Base-by-base conservation (phyloP, 2,888 invertebrate genomes). In the Prosopocoilus inquinatus region DNA sequence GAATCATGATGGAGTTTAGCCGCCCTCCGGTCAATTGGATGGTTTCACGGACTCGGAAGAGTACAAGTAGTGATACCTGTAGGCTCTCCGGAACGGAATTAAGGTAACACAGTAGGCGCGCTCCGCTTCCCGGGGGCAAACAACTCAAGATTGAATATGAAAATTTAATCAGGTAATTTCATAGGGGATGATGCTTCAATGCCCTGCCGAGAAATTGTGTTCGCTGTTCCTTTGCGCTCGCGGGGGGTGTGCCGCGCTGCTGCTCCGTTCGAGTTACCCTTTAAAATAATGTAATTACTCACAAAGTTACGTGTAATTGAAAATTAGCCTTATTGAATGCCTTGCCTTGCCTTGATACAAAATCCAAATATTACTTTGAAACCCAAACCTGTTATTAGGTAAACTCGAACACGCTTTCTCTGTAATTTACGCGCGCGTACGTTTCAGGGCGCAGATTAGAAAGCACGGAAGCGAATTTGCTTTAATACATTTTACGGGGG, bases 111-210 rank as follows among this genome's bases (percentile, higher is more conserved):
- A 60, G 60, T 62, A 58, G 52, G 43, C 63, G 70, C 62, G 63
- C 64, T 68, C 66, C 66, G 62, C 66, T 74, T 81, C 82, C 82
- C 81, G 77, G 76, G 79, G 79, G 83, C 81, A 83, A 82, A 82
- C 82, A 83, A 81, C 80, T 82, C 84, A 84, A 85, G 85, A 87
- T 87, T 87, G 86, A 87, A 86, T 86, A 86, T 87, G 86, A 87
- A 87, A 87, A 83, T 86, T 86, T 86, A 86, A 87, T 86, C 81
- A 81, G 81, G 82, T 83, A 83, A 84, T 84, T 84, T 84, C 82
- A 83, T 83, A 82, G 82, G 82, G 82, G 80, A 78, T 77, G 75
- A 76, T 74, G 75, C 54, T 66, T 69, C 70, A 69, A 69, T 73
- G 70, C 74, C 67, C 65, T 66, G 66, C 65, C 67, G 66, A 67